Percentiles rank a stretch among this genome's conserved stretches.
phyloP scores from a whole-genome alignment of 2,888 invertebrate genomes.

The Glyphotaelius pellucidus region DNA sequence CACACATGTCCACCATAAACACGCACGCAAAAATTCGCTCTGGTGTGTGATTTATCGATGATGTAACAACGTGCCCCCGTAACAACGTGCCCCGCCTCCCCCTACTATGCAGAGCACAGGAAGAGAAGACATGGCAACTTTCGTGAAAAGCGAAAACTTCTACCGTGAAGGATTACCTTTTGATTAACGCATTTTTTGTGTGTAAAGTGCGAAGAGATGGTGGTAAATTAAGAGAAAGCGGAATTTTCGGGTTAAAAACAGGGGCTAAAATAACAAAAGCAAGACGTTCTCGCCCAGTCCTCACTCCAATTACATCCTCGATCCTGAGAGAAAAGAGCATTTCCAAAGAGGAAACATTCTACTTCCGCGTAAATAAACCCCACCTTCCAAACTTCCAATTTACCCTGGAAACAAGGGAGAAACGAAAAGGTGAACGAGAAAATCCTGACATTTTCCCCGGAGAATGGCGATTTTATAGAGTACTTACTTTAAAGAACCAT shows the following conservation, averaged over 20 bases:
- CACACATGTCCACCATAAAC: too few species aligned
- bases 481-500: background rate
- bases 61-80: too few species aligned
- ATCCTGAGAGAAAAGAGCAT: background rate
- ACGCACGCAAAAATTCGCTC: too few species aligned
- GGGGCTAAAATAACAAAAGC: background rate
- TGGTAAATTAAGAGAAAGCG: background rate
- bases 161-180: background rate
- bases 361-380: background rate
- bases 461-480: background rate
- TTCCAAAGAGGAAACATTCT: background rate
- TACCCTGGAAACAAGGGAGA: background rate
- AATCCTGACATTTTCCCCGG: background rate
- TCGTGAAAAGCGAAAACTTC: background rate
- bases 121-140: background rate
- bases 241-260: background rate
- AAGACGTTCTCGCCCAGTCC: background rate
- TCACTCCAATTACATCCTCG: constrained; percentile 20
- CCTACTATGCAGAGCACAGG: background rate
- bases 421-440: background rate
- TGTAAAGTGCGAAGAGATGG: too few species aligned
- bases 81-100: too few species aligned
- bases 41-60: too few species aligned
- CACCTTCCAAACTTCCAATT: background rate
- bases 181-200: too few species aligned